Conservation (phyloP, 2,797 vertebrate genomes). For the Enteromius unitaeniatus region DNA sequence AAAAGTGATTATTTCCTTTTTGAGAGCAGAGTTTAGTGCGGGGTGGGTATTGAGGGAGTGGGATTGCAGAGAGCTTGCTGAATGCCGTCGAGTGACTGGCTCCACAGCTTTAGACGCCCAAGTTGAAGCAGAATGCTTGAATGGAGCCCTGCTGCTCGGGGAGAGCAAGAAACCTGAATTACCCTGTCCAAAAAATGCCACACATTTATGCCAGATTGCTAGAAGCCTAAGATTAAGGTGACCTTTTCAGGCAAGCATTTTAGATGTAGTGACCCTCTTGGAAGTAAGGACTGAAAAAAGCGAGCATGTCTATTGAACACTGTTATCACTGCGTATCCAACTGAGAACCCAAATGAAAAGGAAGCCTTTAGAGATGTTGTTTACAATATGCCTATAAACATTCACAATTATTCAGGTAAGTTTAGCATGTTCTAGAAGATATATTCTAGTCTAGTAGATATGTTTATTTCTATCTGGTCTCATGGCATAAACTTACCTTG, state of each 20-base stretch:
- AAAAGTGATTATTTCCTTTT: conserved; percentile 51
- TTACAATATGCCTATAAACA: background rate
- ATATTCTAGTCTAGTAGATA: background rate
- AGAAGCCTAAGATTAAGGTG: conserved; percentile 1
- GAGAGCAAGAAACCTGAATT: conserved; percentile 20
- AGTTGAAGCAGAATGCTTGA: conserved; percentile 36
- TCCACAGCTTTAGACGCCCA: conserved; percentile 27
- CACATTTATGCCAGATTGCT: conserved; percentile 3
- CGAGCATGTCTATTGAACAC: background rate
- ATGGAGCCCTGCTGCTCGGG: conserved; percentile 33
- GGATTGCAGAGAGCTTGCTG: conserved; percentile 11
- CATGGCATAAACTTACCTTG: too few species aligned
- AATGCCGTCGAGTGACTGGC: conserved; percentile 38
- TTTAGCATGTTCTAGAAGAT: background rate
- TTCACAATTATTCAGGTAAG: conserved; percentile 1
- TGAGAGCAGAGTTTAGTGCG: conserved; percentile 30
- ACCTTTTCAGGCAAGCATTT: conserved; percentile 20
- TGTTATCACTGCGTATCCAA: background rate
- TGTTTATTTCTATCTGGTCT: background rate
- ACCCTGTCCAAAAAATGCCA: conserved; percentile 4
- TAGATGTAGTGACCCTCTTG: background rate
- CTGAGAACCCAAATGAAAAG: background rate
- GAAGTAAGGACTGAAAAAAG: background rate
- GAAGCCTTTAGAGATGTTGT: background rate
- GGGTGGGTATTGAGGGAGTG: conserved; percentile 30